These are phyloP conservation scores for Chlorops oryzae DNA, from an alignment of 1,140 invertebrate species.

Conservation along the genomic window DNA sequence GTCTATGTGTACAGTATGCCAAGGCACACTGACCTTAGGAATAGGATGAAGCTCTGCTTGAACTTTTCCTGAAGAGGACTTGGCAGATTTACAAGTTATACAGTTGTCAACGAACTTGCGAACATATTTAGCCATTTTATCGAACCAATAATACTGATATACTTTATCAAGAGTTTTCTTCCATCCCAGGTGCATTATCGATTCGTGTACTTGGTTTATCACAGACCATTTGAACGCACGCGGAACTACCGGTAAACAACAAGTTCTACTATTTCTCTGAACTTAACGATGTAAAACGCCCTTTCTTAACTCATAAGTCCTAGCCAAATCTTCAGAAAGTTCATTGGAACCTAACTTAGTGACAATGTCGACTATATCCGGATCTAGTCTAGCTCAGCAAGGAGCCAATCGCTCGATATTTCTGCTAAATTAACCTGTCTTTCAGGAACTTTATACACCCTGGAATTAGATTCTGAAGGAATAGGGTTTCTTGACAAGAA, in stretches of 20 bases:
- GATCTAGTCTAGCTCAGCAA: constrained; percentile 20
- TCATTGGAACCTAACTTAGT: constrained; percentile 15
- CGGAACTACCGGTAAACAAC: constrained; percentile 31
- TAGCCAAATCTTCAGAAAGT: constrained; percentile 14
- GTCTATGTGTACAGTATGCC: no score
- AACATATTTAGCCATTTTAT: constrained; percentile 19
- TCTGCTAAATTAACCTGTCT: constrained; percentile 20
- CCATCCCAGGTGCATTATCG: constrained; percentile 17
- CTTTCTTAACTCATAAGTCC: constrained; percentile 16
- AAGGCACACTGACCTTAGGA: no score
- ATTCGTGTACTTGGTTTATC: constrained; percentile 33
- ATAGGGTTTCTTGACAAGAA: constrained; percentile 18
- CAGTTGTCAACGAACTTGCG: constrained; percentile 29
- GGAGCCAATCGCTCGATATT: constrained; percentile 21
- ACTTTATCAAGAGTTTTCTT: constrained; percentile 21
- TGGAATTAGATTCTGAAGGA: not conserved
- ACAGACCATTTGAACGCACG: constrained; percentile 26
- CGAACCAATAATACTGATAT: constrained; percentile 22
- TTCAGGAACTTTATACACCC: constrained; percentile 7
- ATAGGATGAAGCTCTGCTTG: no score
- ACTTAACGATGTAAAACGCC: constrained; percentile 21
- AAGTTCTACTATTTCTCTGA: constrained; percentile 9
- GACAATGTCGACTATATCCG: constrained; percentile 14
- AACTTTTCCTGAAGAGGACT: no score
- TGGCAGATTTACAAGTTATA: no score